These are phyloP conservation scores for Phoeniculus purpureus DNA, from an alignment of 2,797 vertebrate species.

Conservation along the genomic window DNA sequence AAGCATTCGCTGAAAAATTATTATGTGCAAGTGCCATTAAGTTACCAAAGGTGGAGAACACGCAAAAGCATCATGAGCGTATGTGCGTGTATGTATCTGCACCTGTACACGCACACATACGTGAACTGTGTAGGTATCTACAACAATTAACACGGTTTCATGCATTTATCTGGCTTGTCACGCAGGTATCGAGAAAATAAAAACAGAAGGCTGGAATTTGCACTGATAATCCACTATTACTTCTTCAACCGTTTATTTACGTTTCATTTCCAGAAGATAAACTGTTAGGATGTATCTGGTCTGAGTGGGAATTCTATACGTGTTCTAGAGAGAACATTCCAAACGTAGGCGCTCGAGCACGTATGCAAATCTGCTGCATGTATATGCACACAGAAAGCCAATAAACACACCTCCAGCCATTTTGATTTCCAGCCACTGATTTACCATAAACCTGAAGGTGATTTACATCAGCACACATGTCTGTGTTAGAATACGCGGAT, in stretches of 20 bases:
- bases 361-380: neutral
- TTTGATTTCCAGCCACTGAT: neutral
- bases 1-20: slow-evolving; percentile 1
- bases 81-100: neutral
- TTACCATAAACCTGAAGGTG: neutral
- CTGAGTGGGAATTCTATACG: neutral
- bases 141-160: neutral
- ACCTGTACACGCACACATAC: too few species aligned
- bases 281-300: neutral
- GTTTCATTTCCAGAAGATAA: neutral
- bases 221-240: neutral
- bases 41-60: neutral
- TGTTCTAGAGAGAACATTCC: neutral
- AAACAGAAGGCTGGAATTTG: neutral
- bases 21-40: neutral
- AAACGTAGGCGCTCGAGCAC: neutral
- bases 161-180: neutral
- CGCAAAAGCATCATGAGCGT: neutral
- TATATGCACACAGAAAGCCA: neutral
- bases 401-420: neutral
- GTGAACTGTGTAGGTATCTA: neutral
- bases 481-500: neutral
- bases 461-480: neutral
- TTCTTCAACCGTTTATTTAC: neutral
- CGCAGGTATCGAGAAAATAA: neutral